phyloP scores from a whole-genome alignment of 2,797 vertebrate genomes.

The Alcedo atthis region DNA sequence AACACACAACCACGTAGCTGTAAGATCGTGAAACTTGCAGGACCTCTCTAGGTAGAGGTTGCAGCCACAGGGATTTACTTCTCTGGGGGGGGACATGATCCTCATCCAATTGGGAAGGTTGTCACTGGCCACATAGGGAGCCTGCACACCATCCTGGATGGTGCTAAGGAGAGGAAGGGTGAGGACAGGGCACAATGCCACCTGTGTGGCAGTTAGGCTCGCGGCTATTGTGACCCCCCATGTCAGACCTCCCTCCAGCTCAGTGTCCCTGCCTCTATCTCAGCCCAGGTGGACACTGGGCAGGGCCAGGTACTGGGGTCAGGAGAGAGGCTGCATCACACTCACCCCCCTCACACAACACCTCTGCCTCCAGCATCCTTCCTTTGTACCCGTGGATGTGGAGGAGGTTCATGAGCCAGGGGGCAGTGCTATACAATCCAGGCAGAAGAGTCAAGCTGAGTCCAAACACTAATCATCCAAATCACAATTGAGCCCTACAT shows the following conservation, averaged over 20 bases:
- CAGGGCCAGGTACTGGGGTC: not conserved
- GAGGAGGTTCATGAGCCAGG: not conserved
- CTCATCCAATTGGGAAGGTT: not conserved
- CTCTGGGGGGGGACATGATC: accelerated
- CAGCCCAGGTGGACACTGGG: not conserved
- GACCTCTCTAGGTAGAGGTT: accelerated
- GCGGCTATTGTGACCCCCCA: accelerated
- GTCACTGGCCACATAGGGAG: not conserved
- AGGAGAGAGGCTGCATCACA: not conserved
- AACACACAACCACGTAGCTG: accelerated
- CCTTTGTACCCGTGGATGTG: accelerated
- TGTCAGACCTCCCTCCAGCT: not conserved
- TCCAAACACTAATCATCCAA: too few species aligned
- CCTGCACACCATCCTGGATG: too few species aligned
- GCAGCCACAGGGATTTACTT: not conserved
- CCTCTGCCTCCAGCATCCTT: not conserved
- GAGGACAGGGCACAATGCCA: not conserved
- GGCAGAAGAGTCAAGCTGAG: accelerated
- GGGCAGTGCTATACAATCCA: accelerated
- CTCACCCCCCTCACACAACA: accelerated
- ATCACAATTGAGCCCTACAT: not conserved
- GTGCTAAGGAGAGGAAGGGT: not conserved
- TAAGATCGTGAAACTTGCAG: not conserved
- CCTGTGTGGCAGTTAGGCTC: accelerated
- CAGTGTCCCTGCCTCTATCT: not conserved